Conservation (phyloP, 2,113 vertebrate species). For the Nesoenas mayeri region DNA sequence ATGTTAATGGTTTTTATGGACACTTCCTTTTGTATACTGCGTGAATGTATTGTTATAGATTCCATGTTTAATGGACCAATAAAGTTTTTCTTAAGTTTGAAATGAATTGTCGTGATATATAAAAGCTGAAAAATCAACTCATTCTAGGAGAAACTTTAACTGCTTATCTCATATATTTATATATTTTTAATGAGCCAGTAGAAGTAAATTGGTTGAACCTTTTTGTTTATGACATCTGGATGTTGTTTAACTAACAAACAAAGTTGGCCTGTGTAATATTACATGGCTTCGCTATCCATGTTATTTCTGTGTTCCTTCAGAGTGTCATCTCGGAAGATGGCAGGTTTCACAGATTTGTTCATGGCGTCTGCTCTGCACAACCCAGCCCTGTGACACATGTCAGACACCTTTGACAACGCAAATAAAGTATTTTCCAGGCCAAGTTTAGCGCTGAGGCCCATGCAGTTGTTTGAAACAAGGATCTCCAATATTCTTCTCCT, state of each 20-base stretch:
- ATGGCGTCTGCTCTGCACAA: neutral
- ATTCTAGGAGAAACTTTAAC: neutral
- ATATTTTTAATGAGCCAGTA: neutral
- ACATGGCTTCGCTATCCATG: rapidly evolving
- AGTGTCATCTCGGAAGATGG: rapidly evolving
- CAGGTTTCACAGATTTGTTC: neutral
- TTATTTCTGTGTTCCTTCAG: neutral
- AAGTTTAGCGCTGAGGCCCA: neutral
- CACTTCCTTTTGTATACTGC: constrained; percentile 58
- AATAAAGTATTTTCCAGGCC: neutral
- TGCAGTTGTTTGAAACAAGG: neutral
- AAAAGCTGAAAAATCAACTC: neutral
- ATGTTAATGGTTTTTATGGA: constrained; percentile 56
- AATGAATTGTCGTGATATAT: neutral
- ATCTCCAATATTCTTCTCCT: neutral
- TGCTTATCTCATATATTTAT: too few relatives aligned
- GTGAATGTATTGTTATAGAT: constrained; percentile 55
- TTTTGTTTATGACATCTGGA: neutral
- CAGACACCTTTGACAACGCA: neutral
- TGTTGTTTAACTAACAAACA: neutral
- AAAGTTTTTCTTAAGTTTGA: constrained; percentile 67
- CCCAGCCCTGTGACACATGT: neutral
- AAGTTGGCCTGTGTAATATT: neutral
- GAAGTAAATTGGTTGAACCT: neutral
- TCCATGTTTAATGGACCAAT: constrained; percentile 66